Base-by-base conservation (phyloP, 2,888 invertebrate genomes). In the Mylabris sibirica region DNA sequence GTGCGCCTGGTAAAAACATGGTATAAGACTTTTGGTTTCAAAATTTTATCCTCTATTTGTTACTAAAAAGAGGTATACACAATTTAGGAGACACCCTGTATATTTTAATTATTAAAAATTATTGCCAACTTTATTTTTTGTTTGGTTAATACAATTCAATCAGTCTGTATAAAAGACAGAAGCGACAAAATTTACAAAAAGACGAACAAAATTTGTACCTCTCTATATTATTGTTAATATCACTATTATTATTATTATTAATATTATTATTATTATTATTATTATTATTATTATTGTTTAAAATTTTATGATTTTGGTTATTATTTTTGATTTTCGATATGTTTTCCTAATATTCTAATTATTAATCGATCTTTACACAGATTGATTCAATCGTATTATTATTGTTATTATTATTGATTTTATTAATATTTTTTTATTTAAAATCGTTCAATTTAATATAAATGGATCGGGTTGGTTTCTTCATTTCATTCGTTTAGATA, bases 51-150 rank as follows among this genome's bases (percentile, higher is more conserved):
- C n/a, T n/a, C n/a, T n/a, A n/a, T n/a, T n/a, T n/a, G n/a, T n/a
- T n/a, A n/a, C n/a, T n/a, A n/a, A n/a, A n/a, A n/a, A n/a, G n/a
- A n/a, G n/a, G n/a, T n/a, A n/a, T n/a, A n/a, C n/a, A n/a, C n/a
- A n/a, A n/a, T n/a, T n/a, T n/a, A n/a, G n/a, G n/a, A n/a, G n/a
- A n/a, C n/a, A n/a, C n/a, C n/a, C n/a, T n/a, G n/a, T n/a, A n/a
- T n/a, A 65, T 65, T 68, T 63, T 63, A n/a, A n/a, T 61, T 67
- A 59, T 69, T 69, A 73, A 22, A 17, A 53, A 75, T 78, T 79
- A 80, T 80, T 79, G 79, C 79, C 79, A 78, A 79, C 77, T 71
- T 76, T 38, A 3, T 77, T 75, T 53, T 71, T 76, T 38, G 11
- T 77, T 75, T 53, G 53, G 73, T 75, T 77, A 71, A 69, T 61